These are phyloP conservation scores for Eupithecia subfuscata DNA, from an alignment of 2,888 invertebrate genomes.

Conservation along the genomic window DNA sequence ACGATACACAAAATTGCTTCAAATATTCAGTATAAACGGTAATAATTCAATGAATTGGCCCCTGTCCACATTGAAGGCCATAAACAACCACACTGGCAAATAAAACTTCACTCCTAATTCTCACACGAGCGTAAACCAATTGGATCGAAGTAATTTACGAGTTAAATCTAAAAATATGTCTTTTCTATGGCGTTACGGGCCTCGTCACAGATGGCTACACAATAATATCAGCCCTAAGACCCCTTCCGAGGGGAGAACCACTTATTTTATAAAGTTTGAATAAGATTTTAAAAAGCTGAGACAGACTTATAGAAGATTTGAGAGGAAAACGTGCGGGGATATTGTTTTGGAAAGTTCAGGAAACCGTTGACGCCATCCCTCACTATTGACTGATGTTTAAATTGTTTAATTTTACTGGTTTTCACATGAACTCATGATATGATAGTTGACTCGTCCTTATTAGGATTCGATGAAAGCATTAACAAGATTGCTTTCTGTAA, in stretches of 20 bases:
- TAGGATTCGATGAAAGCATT: not conserved
- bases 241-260: constrained; percentile 73
- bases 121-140: constrained; percentile 82
- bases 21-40: constrained; percentile 26
- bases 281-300: constrained; percentile 81
- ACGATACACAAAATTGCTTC: not conserved
- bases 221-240: constrained; percentile 72
- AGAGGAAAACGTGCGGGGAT: constrained; percentile 56
- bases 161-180: constrained; percentile 84
- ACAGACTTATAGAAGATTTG: constrained; percentile 66
- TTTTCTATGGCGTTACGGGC: constrained; percentile 73
- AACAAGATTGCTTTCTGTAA: not conserved
- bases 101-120: constrained; percentile 75
- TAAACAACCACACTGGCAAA: constrained; percentile 75
- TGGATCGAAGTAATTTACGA: constrained; percentile 81
- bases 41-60: constrained; percentile 36
- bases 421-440: not conserved
- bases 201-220: constrained; percentile 82
- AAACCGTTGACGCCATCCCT: constrained; percentile 47
- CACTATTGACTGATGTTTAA: constrained; percentile 30
- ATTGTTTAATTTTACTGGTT: not conserved
- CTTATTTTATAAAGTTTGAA: constrained; percentile 83
- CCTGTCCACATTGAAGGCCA: constrained; percentile 45
- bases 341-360: constrained; percentile 58
- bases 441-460: not conserved